Evolutionary conservation across 2,113 vertebrate species (phyloP).

Genomic region (Boulengeromyrus knoepffleri): DNA sequence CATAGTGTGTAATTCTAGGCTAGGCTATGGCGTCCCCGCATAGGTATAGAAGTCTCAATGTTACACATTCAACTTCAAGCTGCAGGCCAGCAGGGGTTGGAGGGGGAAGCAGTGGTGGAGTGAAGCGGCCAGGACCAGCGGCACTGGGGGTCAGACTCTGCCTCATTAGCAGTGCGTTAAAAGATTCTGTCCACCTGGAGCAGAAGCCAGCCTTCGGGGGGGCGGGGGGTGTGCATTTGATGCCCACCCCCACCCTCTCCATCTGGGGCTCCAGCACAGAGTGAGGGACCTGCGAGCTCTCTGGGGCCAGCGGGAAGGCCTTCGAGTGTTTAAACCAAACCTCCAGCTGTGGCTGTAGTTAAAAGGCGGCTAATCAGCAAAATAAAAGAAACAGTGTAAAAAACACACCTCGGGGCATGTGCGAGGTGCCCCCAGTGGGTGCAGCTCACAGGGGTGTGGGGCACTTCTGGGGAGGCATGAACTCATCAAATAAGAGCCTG

Average conservation of each 20-base stretch:
- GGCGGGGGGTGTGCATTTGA: not conserved
- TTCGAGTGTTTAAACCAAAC: not conserved
- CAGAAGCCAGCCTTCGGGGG: not conserved
- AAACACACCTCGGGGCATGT: not conserved
- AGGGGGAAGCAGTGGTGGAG: not conserved
- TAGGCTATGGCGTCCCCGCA: not conserved
- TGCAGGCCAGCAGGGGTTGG: not conserved
- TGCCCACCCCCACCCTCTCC: constrained; percentile 21
- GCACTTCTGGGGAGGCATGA: not conserved
- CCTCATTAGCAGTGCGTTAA: constrained; percentile 36
- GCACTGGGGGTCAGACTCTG: not conserved
- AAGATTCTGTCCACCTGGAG: constrained; percentile 37
- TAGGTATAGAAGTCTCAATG: not conserved
- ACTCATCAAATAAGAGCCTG: not conserved
- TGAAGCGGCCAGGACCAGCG: not conserved
- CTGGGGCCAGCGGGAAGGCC: not conserved
- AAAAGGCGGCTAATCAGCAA: not conserved
- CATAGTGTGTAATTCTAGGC: not conserved
- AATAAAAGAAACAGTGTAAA: not conserved
- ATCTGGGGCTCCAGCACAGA: not conserved
- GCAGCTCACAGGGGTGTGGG: not conserved
- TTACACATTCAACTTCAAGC: not conserved
- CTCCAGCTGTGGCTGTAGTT: not conserved
- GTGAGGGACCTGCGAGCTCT: not conserved
- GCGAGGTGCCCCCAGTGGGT: not conserved